phyloP scores from a whole-genome alignment of 1,140 invertebrate species.

The Zaprionus tsacasi region DNA sequence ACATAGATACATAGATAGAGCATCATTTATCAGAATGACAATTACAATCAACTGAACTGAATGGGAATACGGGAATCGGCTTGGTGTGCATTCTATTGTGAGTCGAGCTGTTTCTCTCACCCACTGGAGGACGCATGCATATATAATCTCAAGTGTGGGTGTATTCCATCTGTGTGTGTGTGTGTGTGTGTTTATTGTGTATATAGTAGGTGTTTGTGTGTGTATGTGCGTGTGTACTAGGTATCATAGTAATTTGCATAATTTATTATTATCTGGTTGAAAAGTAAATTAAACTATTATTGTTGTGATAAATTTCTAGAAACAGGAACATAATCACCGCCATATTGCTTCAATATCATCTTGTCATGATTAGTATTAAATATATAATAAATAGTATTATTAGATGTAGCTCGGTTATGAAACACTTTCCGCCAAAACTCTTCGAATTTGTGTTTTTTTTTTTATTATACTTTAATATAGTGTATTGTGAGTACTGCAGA shows the following conservation, averaged over 20 bases:
- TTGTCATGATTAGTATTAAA: constrained; percentile 54
- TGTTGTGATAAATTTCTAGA: constrained; percentile 59
- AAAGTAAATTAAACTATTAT: constrained; percentile 46
- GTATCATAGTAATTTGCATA: constrained; percentile 38
- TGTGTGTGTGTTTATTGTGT: constrained; percentile 24
- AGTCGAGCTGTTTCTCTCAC: constrained; percentile 20
- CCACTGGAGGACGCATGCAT: constrained; percentile 47
- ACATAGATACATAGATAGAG: background rate
- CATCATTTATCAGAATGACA: constrained; percentile 3
- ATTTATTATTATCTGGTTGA: constrained; percentile 32
- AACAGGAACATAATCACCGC: constrained; percentile 82
- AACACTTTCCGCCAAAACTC: background rate
- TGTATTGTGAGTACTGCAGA: background rate
- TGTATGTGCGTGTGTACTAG: constrained; percentile 27
- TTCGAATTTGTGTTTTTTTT: constrained; percentile 1
- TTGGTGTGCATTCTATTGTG: constrained; percentile 22
- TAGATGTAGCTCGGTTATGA: constrained; percentile 5
- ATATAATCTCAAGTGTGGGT: constrained; percentile 19
- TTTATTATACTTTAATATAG: background rate
- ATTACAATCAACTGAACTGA: constrained; percentile 19
- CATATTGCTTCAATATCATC: constrained; percentile 84
- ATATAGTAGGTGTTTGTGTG: constrained; percentile 12
- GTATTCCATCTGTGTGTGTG: constrained; percentile 16
- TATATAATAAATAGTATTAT: background rate
- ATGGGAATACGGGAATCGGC: constrained; percentile 14